phyloP scores from a whole-genome alignment of 2,888 invertebrate genomes.

The Anthoptus insignis region DNA sequence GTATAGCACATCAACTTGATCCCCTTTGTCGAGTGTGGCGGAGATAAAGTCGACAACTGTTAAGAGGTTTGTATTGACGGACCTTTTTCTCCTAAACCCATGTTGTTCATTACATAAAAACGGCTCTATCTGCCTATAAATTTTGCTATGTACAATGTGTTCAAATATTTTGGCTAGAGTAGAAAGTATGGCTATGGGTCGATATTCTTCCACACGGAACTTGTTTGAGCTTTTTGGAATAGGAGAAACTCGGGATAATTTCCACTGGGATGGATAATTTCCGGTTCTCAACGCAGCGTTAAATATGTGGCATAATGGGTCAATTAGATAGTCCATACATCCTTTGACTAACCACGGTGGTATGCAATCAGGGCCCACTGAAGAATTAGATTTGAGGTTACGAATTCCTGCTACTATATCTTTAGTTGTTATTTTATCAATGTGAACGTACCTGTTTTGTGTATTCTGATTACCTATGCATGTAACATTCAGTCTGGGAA shows the following conservation, averaged over 20 bases:
- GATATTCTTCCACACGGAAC: conserved; percentile 2
- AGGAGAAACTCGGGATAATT: conserved; percentile 12
- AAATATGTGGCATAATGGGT: conserved; percentile 16
- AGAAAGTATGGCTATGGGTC: conserved; percentile 10
- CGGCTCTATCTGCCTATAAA: background rate
- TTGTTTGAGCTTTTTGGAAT: conserved; percentile 16
- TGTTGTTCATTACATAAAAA: background rate
- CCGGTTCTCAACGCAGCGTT: conserved; percentile 7
- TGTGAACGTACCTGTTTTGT: background rate
- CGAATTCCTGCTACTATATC: background rate
- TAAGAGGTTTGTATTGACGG: background rate
- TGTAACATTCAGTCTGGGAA: conserved; percentile 5
- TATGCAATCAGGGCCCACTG: background rate
- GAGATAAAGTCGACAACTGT: background rate
- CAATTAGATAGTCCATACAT: background rate
- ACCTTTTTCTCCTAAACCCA: background rate
- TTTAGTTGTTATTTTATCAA: background rate
- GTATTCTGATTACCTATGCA: background rate
- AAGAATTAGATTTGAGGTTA: background rate
- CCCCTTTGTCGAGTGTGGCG: background rate
- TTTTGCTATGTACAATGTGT: background rate
- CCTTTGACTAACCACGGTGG: background rate
- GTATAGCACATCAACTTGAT: conserved; percentile 2
- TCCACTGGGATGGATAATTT: conserved; percentile 21
- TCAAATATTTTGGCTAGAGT: conserved; percentile 13